phyloP scores from a whole-genome alignment of 2,113 vertebrate genomes.

The Centropristis striata region DNA sequence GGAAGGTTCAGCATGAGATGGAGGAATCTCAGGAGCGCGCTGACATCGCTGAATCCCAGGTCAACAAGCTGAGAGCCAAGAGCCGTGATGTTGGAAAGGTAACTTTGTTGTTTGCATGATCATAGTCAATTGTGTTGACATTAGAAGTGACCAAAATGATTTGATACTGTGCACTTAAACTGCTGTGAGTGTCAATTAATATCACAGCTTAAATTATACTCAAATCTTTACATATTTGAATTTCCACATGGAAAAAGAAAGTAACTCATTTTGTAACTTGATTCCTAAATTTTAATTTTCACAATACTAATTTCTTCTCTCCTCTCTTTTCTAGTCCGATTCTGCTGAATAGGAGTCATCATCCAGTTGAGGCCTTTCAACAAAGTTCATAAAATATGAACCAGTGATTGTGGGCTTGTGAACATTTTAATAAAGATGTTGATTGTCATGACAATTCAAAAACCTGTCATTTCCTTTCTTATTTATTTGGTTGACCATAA shows the following conservation, averaged over 20 bases:
- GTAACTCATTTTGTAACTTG: background rate
- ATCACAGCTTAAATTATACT: background rate
- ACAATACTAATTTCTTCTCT: background rate
- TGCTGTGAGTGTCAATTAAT: background rate
- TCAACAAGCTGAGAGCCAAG: conserved; percentile 74
- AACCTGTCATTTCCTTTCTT: conserved; percentile 6
- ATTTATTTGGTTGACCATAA: background rate
- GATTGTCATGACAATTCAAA: background rate
- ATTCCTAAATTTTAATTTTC: background rate
- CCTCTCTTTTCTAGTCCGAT: conserved; percentile 23
- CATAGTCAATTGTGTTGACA: background rate
- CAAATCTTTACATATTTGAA: background rate
- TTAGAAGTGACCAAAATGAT: background rate
- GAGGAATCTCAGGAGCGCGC: conserved; percentile 75
- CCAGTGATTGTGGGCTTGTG: background rate
- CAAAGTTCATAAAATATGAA: conserved; percentile 59
- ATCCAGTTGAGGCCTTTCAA: conserved; percentile 19
- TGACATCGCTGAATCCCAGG: conserved; percentile 73
- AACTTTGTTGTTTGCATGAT: background rate
- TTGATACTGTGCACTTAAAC: background rate
- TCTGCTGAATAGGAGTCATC: conserved; percentile 45
- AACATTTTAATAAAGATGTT: conserved; percentile 51
- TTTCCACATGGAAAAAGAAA: background rate
- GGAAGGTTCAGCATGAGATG: conserved; percentile 76
- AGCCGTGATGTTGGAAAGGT: conserved; percentile 68